A percentile compares a stretch with the other conserved stretches of the same genome.
Evolutionary conservation across 2,113 vertebrate species (phyloP).

Genomic region (Neogobius melanostomus): DNA sequence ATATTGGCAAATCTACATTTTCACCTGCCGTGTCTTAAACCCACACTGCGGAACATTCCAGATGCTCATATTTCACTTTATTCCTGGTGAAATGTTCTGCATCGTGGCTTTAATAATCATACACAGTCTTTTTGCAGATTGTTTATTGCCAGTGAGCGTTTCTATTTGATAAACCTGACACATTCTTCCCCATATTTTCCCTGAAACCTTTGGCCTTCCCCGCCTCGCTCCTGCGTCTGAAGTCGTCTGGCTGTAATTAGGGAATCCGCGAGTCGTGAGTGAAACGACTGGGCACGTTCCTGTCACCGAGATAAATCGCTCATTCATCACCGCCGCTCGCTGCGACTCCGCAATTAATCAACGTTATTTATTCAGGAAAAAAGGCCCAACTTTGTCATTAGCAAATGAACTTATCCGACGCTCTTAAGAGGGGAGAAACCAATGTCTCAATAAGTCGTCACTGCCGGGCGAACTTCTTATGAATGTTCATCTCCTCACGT

Average conservation of each 20-base stretch:
- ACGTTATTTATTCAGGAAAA: constrained; percentile 77
- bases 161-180: constrained; percentile 11
- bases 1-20: no score
- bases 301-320: constrained; percentile 77
- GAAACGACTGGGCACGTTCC: constrained; percentile 70
- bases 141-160: background rate
- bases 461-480: background rate
- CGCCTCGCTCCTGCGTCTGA: constrained; percentile 66
- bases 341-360: constrained; percentile 82
- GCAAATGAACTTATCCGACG: constrained; percentile 67
- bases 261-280: constrained; percentile 68
- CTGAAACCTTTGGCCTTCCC: constrained; percentile 53
- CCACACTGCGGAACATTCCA: no score
- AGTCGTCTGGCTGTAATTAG: constrained; percentile 72
- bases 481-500: background rate
- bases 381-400: constrained; percentile 72
- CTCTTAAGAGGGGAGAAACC: constrained; percentile 54
- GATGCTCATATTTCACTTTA: no score
- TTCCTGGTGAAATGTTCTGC: no score
- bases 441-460: constrained; percentile 10
- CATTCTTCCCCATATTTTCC: constrained; percentile 32
- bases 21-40: no score
- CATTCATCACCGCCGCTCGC: constrained; percentile 78
- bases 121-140: background rate
- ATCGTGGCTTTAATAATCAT: background rate